Evolutionary conservation across 2,113 vertebrate species (phyloP), one percentile per base, ranked within the genome.

Genomic region (Carassius gibelio): DNA sequence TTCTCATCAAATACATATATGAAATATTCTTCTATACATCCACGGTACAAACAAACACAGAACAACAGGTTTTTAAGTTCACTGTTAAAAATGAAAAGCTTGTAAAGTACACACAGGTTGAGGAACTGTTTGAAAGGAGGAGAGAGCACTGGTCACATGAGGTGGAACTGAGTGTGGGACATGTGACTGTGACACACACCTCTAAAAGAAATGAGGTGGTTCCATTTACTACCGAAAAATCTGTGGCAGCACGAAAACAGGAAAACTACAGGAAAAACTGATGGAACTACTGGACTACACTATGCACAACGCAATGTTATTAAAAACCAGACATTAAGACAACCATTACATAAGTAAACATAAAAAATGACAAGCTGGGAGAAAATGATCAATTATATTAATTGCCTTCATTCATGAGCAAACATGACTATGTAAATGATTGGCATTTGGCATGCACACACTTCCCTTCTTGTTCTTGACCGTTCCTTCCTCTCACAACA

Each of bases 81-180:
- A 36, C 19, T 61, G 9, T 48, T 74, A 74, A 21, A 38, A 78
- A 78, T 36, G 3, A 14, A 61, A n/a, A 38, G 5, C 57, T 23
- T 7, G 3, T n/a, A 23, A 59, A 79, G 77, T 26, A 78, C 10
- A 59, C 55, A 83, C 64, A 72, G 59, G 71, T 36, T 61, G n/a
- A 23, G 30, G 6, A 77, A 78, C 45, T 77, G 7, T 23, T 26
- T 6, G 21, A 52, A 55, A 82, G 30, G 1, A 59, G 23, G 8
- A 69, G 19, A 64, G 83, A 26, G 30, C 21, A 52, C 64, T 13
- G 0, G 62, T 88, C 83, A 88, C 87, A 88, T 85, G 83, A 88
- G 77, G 42, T 75, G 78, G 61, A 55, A 61, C 52, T n/a, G 8
- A 64, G 62, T 21, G 19, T 3, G 21, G 17, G 23, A 75, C 86